phyloP scores from a whole-genome alignment of 92 coral and sea anemone species.

The Palythoa grandis region DNA sequence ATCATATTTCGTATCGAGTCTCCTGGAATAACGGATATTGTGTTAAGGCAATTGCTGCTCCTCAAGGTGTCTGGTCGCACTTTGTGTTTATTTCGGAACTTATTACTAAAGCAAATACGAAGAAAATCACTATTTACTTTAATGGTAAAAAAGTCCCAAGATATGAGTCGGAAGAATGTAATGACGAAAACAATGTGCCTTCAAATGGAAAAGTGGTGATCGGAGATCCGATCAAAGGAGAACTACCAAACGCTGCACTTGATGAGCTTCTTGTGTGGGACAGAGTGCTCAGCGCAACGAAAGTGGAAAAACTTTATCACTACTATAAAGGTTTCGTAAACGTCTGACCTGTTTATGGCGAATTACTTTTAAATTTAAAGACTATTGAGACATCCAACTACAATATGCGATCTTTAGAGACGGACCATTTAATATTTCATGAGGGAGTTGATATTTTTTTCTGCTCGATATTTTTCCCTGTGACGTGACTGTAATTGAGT shows the following conservation, averaged over 20 bases:
- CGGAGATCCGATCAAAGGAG: not conserved
- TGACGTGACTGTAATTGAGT: too few species aligned
- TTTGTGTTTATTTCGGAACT: not conserved
- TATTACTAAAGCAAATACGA: not conserved
- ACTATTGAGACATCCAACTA: too few species aligned
- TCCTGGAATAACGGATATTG: not conserved
- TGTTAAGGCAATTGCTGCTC: conserved; percentile 4
- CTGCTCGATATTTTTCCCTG: too few species aligned
- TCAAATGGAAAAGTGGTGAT: not conserved
- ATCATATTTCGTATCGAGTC: conserved; percentile 7
- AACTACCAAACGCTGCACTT: conserved; percentile 25
- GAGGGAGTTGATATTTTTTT: too few species aligned
- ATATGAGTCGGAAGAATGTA: not conserved
- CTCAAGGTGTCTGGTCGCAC: conserved; percentile 33
- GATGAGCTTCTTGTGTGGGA: conserved; percentile 30
- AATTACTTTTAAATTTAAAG: too few species aligned
- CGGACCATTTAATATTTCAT: too few species aligned
- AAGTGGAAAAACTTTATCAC: conserved; percentile 17
- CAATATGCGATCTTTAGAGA: too few species aligned
- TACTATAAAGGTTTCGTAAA: conserved; percentile 34
- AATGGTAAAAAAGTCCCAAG: not conserved
- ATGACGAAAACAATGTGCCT: not conserved
- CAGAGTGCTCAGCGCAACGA: not conserved
- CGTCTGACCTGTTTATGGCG: not conserved
- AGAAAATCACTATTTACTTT: not conserved